Percentiles rank a stretch among this genome's conserved stretches.
phyloP scores from a whole-genome alignment of 2,797 vertebrate genomes.

The Rachycentron canadum region DNA sequence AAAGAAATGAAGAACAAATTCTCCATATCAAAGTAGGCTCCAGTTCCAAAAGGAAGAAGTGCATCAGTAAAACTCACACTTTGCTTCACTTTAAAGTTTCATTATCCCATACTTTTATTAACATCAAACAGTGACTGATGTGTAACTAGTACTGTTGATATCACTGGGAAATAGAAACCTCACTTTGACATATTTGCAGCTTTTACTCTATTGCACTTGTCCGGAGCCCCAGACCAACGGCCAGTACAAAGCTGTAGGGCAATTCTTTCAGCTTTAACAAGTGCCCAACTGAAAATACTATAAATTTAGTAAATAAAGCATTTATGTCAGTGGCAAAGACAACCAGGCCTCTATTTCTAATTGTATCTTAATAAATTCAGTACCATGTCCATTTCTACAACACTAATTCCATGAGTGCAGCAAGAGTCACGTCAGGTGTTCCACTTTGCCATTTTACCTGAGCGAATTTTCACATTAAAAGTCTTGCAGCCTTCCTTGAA shows the following conservation, averaged over 20 bases:
- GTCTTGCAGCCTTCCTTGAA: background rate
- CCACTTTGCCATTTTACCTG: background rate
- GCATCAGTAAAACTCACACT: background rate
- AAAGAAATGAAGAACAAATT: conserved; percentile 25
- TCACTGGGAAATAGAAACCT: background rate
- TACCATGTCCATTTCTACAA: background rate
- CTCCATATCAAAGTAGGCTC: background rate
- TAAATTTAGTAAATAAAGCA: background rate
- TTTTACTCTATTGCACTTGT: background rate
- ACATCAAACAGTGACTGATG: conserved; percentile 8
- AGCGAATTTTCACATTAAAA: background rate
- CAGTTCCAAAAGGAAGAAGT: conserved; percentile 21
- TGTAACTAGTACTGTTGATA: background rate
- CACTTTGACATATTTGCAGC: background rate
- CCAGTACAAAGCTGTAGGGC: background rate
- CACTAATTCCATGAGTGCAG: background rate
- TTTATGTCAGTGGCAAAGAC: too few relatives aligned
- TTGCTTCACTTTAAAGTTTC: conserved; percentile 12
- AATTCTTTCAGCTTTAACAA: background rate
- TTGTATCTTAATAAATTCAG: too few relatives aligned
- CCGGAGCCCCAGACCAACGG: background rate
- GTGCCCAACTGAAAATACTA: background rate
- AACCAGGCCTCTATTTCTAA: background rate
- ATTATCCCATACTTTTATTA: background rate
- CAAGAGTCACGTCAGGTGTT: background rate